phyloP scores from a whole-genome alignment of 1,140 invertebrate species.

The Melanaphis sacchari region DNA sequence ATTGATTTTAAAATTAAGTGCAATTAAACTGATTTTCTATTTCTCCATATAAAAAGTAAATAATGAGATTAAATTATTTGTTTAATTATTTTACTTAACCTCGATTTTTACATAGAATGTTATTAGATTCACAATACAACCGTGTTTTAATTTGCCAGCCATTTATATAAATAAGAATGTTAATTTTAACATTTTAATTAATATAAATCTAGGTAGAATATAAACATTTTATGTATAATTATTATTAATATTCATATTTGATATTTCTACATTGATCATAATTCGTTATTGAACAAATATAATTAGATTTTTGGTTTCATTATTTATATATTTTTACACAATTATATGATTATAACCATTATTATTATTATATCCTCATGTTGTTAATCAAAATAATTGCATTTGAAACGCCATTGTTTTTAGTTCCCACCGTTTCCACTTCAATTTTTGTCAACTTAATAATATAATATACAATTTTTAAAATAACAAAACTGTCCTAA shows the following conservation, averaged over 20 bases:
- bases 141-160: not conserved
- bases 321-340: not conserved
- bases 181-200: not conserved
- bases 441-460: not conserved
- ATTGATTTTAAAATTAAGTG: not conserved
- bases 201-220: not conserved
- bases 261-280: not conserved
- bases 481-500: not conserved
- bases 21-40: not conserved
- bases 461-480: not conserved
- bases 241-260: not conserved
- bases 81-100: not conserved
- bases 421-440: not conserved
- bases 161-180: not conserved
- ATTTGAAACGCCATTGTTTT: not conserved
- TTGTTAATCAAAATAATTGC: slow-evolving; percentile 5
- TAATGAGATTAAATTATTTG: not conserved
- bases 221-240: not conserved
- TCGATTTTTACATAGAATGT: not conserved
- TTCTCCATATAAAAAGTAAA: not conserved
- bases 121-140: not conserved
- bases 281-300: not conserved
- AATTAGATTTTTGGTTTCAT: not conserved
- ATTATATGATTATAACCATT: not conserved
- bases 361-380: not conserved